Evolutionary conservation across 2,113 vertebrate species (phyloP), one percentile per base, ranked within the genome.

Genomic region (Herpetotheres cachinnans): DNA sequence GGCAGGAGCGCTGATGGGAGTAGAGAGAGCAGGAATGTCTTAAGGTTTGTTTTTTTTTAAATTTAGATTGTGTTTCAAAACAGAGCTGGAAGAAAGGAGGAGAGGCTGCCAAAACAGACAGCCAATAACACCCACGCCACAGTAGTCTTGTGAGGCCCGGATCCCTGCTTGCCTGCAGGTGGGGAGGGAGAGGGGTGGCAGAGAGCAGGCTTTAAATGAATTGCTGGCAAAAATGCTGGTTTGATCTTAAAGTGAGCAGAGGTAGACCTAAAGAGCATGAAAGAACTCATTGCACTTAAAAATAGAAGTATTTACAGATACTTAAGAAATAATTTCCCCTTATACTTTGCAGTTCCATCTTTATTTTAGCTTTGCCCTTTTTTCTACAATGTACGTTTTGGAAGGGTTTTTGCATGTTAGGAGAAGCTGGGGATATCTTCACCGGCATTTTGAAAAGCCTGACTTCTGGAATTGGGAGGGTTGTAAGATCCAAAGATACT

Each of bases 61-160:
- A 89, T 86, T 94, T 82, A 92, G 86, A 78, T 95, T 95, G 91
- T 95, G 73, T 97, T 97, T 97, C 93, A 89, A 97, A 97, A 97
- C 95, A 95, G 93, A 90, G 47, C 89, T 95, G 95, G 66, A 92
- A 97, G 95, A 97, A 97, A 93, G 86, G 67, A 95, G 81, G 71
- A 91, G 87, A 91, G 46, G 84, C 93, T 97, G 95, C 95, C 95
- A 96, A 82, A 95, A 66, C 84, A 97, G 93, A 52, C 93, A 96
- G 96, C 97, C 95, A 97, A 93, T 76, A 97, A 97, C 97, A 91
- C 95, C 95, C 97, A 95, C 94, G 82, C 95, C 90, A 78, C 84
- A 46, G 92, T 66, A 94, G 93, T 96, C 87, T 94, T 97, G 92
- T 93, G 97, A 89, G 94, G 96, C 94, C 95, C 94, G 70, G 49